These are phyloP conservation scores for Leucozona laternaria DNA, from an alignment of 2,888 invertebrate species.

Conservation along the genomic window DNA sequence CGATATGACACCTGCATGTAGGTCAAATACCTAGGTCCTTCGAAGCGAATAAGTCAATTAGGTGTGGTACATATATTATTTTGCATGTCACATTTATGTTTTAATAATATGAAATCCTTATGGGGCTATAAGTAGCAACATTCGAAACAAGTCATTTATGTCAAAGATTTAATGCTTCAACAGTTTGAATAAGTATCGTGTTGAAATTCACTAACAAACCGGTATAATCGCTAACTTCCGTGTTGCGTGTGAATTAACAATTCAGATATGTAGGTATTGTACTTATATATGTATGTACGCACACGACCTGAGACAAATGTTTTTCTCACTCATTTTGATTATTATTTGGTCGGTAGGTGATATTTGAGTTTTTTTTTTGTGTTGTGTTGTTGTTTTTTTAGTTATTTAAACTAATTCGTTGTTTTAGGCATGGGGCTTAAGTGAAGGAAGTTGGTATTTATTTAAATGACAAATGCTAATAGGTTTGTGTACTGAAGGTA, in stretches of 20 bases:
- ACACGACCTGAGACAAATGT: conserved; percentile 58
- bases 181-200: conserved; percentile 73
- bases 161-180: conserved; percentile 69
- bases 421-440: conserved; percentile 45
- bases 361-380: conserved; percentile 24
- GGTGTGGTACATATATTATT: conserved; percentile 7
- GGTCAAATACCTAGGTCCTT: conserved; percentile 4
- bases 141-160: conserved; percentile 55
- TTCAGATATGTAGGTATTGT: no score
- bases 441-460: conserved; percentile 43
- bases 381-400: conserved; percentile 3
- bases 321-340: conserved; percentile 71
- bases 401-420: conserved; percentile 32
- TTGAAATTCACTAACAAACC: conserved; percentile 72
- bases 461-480: conserved; percentile 44
- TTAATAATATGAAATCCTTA: conserved; percentile 34
- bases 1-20: background rate
- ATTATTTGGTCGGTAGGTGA: conserved; percentile 39
- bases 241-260: conserved; percentile 69
- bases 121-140: conserved; percentile 22
- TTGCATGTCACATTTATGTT: conserved; percentile 17
- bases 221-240: conserved; percentile 72
- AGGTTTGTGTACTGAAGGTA: conserved; percentile 8
- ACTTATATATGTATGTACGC: no score
- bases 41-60: conserved; percentile 13